These are phyloP conservation scores for Carassius gibelio DNA, from an alignment of 2,113 vertebrate genomes.

Conservation along the genomic window DNA sequence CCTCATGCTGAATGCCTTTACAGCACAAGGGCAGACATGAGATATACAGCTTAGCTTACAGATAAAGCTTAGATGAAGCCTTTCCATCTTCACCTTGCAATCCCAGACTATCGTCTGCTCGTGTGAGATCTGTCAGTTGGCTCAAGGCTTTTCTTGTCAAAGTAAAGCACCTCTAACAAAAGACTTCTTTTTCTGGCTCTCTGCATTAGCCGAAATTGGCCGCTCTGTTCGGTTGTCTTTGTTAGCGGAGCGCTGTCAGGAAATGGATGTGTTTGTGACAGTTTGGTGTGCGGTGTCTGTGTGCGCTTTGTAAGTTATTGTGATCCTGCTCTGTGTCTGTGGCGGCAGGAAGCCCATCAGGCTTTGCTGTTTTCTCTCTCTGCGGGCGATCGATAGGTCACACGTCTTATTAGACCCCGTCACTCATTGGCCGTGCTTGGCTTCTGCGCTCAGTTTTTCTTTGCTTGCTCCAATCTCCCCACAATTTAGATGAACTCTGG, in stretches of 20 bases:
- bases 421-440: slow-evolving; percentile 38
- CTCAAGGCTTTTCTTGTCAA: slow-evolving; percentile 32
- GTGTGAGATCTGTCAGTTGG: slow-evolving; percentile 31
- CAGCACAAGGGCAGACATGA: not conserved
- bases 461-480: slow-evolving; percentile 27
- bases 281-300: slow-evolving; percentile 16
- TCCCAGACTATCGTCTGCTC: not conserved
- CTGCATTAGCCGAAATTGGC: not conserved
- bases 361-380: slow-evolving; percentile 39
- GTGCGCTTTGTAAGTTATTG: slow-evolving; percentile 43
- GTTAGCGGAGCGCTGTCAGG: slow-evolving; percentile 26
- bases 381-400: slow-evolving; percentile 51
- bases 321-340: slow-evolving; percentile 40
- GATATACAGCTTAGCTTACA: slow-evolving; percentile 32
- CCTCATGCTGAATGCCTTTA: not conserved
- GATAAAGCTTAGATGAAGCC: slow-evolving; percentile 20
- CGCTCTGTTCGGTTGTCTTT: slow-evolving; percentile 25
- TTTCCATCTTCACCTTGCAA: slow-evolving; percentile 20
- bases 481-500: slow-evolving; percentile 25
- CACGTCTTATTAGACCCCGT: slow-evolving; percentile 54
- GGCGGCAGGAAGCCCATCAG: slow-evolving; percentile 42
- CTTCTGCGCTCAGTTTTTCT: slow-evolving; percentile 38
- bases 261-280: slow-evolving; percentile 36
- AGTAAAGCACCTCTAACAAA: slow-evolving; percentile 32
- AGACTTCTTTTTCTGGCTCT: slow-evolving; percentile 10